These are phyloP conservation scores for Calypte anna DNA, from an alignment of 2,113 vertebrate genomes.

Conservation along the genomic window DNA sequence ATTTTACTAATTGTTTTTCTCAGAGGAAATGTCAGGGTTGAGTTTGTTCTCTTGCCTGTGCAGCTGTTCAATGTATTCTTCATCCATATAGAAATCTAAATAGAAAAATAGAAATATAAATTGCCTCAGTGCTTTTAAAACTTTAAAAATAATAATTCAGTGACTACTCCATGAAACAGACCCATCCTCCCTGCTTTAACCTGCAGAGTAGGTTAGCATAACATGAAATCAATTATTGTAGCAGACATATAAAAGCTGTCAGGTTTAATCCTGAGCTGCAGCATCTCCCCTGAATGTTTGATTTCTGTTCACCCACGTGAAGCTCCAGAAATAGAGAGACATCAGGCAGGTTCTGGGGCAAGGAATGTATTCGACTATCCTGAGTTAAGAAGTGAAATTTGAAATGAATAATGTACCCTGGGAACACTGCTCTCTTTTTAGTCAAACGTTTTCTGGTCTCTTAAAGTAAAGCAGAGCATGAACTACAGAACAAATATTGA, in stretches of 20 bases:
- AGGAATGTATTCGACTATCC: neutral
- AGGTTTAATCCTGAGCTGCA: constrained; percentile 24
- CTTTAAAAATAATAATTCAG: neutral
- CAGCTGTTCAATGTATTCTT: neutral
- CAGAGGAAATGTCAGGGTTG: neutral
- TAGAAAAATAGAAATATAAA: constrained; percentile 31
- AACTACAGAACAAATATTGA: constrained; percentile 1
- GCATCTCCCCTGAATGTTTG: constrained; percentile 30
- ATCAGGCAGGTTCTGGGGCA: neutral
- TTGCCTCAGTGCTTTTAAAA: constrained; percentile 8
- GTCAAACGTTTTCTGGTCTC: neutral
- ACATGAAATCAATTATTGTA: constrained; percentile 53
- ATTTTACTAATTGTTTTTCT: neutral
- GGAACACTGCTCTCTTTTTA: neutral
- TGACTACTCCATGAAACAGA: neutral
- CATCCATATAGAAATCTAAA: neutral
- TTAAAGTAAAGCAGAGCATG: neutral
- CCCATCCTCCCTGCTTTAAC: neutral
- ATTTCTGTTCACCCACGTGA: constrained; percentile 13
- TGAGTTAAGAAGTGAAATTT: neutral
- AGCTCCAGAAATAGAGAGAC: neutral
- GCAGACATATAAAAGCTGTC: constrained; percentile 29
- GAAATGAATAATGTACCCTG: neutral
- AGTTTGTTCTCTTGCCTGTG: neutral
- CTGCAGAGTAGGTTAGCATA: constrained; percentile 43